Percentiles rank a stretch among this genome's conserved stretches.
phyloP scores from a whole-genome alignment of 2,797 vertebrate species.

The Notoglanidium macrostoma region DNA sequence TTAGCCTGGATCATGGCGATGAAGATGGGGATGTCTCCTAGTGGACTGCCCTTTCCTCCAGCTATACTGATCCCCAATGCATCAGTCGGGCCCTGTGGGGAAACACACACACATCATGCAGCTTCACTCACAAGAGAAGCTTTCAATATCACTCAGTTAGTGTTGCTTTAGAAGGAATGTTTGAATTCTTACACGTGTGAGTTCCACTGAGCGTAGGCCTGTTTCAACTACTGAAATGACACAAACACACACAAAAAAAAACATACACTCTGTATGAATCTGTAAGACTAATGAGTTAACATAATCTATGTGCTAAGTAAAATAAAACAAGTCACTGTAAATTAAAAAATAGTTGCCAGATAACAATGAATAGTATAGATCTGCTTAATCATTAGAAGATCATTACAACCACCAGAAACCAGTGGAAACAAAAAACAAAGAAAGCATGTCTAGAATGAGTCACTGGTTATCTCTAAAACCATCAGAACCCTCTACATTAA shows the following conservation, averaged over 20 bases:
- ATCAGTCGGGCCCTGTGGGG: constrained; percentile 81
- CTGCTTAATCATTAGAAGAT: neutral
- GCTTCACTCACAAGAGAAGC: neutral
- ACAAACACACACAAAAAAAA: constrained; percentile 41
- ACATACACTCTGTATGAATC: constrained; percentile 2
- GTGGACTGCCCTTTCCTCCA: constrained; percentile 89
- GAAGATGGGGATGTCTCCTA: constrained; percentile 93
- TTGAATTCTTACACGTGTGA: constrained; percentile 80
- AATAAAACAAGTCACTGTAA: neutral
- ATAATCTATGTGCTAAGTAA: neutral
- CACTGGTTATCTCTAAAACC: neutral
- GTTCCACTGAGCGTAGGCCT: constrained; percentile 83
- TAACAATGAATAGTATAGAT: too few species aligned
- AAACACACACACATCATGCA: constrained; percentile 14
- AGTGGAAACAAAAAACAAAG: neutral
- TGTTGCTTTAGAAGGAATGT: neutral
- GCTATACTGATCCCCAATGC: constrained; percentile 94
- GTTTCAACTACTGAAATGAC: constrained; percentile 68
- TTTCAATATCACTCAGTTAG: neutral
- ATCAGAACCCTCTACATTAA: neutral
- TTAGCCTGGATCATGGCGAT: constrained; percentile 97
- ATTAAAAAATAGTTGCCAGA: too few species aligned
- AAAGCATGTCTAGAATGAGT: neutral
- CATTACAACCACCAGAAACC: neutral
- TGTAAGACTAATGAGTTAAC: neutral